Evolutionary conservation across 2,888 invertebrate genomes (phyloP), one percentile per base, ranked within the genome.

Genomic region (Acheta domesticus): DNA sequence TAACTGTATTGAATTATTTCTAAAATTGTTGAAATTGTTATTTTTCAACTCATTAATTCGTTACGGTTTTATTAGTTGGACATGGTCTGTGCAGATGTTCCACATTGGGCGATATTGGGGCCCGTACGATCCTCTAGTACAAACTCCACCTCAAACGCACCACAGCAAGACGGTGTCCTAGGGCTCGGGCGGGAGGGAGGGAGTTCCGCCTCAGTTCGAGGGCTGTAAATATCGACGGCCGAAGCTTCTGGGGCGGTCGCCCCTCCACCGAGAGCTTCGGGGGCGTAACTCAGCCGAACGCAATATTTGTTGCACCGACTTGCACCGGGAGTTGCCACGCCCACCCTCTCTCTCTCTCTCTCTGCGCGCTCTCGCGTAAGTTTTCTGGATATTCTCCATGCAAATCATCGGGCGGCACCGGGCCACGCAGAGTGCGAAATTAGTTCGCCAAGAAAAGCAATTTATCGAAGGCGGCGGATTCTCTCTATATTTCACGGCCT

Each of bases 371-470:
- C 36, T 8, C 36, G 36, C 62, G 62, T 8, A 62, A 62, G 62
- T 62, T 62, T 62, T 62, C 62, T 62, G 62, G 14, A 62, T 62
- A 62, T n/a, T 62, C 16, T n/a, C 14, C 62, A 62, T 62, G 62
- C 62, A 62, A 62, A 62, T 62, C 62, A n/a, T 62, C 16, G n/a
- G 62, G 62, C n/a, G 8, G n/a, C 14, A 62, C 16, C 62, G 62
- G 62, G n/a, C 62, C 36, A 36, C 36, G 36, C 36, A 36, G 8
- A 5, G 16, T 62, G 62, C 62, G 62, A 62, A 62, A 62, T 62
- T 62, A 62, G 62, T 62, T 62, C 62, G n/a, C 62, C 62, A 62
- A 62, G 62, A 62, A 62, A 62, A 62, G 62, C 62, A 62, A 62
- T 62, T 62, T 62, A 62, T 62, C 62, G 62, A 62, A 62, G 62